Evolutionary conservation across 2,888 invertebrate species (phyloP).

Genomic region (Cryptophagus acutangulus): DNA sequence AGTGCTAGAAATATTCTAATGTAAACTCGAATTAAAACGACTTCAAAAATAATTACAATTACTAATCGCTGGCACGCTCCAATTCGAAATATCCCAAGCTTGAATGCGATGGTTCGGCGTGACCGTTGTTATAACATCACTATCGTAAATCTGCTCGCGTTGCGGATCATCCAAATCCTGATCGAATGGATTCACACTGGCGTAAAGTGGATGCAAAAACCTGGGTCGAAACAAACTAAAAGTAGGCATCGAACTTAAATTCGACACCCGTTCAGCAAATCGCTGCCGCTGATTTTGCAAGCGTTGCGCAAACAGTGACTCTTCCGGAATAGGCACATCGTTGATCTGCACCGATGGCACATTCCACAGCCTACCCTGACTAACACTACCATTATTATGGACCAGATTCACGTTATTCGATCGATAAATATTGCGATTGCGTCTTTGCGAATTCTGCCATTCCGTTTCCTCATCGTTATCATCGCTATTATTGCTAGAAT

Average conservation of each 20-base stretch:
- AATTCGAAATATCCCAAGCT: constrained; percentile 75
- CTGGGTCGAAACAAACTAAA: constrained; percentile 42
- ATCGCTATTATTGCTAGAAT: constrained; percentile 18
- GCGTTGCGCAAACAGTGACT: constrained; percentile 25
- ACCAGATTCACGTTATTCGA: constrained; percentile 30
- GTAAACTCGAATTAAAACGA: no score
- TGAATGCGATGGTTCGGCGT: constrained; percentile 75
- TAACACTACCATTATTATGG: not conserved
- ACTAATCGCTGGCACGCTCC: constrained; percentile 66
- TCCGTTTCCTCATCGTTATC: constrained; percentile 23
- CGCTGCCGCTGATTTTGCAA: constrained; percentile 30
- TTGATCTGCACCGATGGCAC: constrained; percentile 54
- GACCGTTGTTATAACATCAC: constrained; percentile 51
- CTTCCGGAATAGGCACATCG: constrained; percentile 52
- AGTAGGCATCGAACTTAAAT: constrained; percentile 30
- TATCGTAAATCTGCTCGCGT: constrained; percentile 43
- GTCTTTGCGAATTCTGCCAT: constrained; percentile 12
- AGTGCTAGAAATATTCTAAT: constrained; percentile 50
- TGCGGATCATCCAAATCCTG: constrained; percentile 44
- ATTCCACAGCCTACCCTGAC: constrained; percentile 28
- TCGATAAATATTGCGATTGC: constrained; percentile 26
- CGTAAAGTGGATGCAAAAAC: constrained; percentile 49
- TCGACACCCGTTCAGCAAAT: constrained; percentile 38
- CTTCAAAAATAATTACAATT: constrained; percentile 58
- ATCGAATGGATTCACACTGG: constrained; percentile 46